Base-by-base conservation (phyloP, 2,888 invertebrate species). In the Clitarchus hookeri region DNA sequence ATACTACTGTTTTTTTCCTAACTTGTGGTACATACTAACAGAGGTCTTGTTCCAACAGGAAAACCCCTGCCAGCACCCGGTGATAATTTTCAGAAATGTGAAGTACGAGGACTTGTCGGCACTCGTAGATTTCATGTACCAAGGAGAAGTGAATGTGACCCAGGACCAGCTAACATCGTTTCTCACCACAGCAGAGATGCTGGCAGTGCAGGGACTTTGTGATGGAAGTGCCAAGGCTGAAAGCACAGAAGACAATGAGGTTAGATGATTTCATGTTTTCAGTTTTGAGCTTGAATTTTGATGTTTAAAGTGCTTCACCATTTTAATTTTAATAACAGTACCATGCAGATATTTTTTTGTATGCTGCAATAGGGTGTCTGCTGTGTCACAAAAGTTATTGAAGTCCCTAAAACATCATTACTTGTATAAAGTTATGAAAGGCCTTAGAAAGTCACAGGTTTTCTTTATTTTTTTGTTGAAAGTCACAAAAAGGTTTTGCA, bases 51-150 rank as follows among this genome's bases (percentile, higher is more conserved):
- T 86, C n/a, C 94, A 95, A 88, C 93, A 95, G 92, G 96, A 96
- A 91, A 96, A 96, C 91, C 96, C 96, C 82, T 96, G 96, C 90
- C 95, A 95, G 88, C 96, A 96, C 92, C 96, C 96, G 88, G 95
- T 96, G 86, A 95, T 96, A 89, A 96, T 96, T 91, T 95, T 96
- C 91, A 94, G 95, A 90, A 96, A 96, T 90, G 95, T 96, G 87
- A 95, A 95, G 90, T 96, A 94, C 89, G 95, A 95, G 89, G 96
- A 96, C 91, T 93, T 96, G 89, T 94, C 95, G 90, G 96, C 96
- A 23, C 94, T 96, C 87, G 94, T 96, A 78, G 95, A 96, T 90
- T 96, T 96, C 89, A 96, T 96, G 95, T 96, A 96, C 90, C 95
- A 92, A 90, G 96, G 96, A 86, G 96, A 96, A 92, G 96, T 96